phyloP scores from a whole-genome alignment of 2,888 invertebrate genomes.

The Ametastegia equiseti region DNA sequence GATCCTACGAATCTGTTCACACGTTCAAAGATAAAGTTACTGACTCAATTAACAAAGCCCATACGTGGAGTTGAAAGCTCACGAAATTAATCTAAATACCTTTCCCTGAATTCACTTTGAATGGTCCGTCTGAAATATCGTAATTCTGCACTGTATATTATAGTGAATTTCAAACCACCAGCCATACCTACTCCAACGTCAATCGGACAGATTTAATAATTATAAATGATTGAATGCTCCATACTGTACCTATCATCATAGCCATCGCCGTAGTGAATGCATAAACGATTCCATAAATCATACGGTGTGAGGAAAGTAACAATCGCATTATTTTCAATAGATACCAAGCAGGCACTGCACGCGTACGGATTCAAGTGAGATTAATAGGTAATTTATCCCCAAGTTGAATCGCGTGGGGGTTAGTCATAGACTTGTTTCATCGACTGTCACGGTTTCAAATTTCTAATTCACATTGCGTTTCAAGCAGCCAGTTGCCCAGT shows the following conservation, averaged over 20 bases:
- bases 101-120: neutral
- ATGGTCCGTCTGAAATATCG: neutral
- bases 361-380: neutral
- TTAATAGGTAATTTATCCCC: conserved; percentile 7
- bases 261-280: neutral
- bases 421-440: neutral
- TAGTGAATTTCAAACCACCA: conserved; percentile 1
- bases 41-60: conserved; percentile 22
- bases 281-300: conserved; percentile 23
- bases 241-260: conserved; percentile 8
- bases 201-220: conserved; percentile 27
- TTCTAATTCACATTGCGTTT: conserved; percentile 21
- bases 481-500: conserved; percentile 12
- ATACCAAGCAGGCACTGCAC: neutral
- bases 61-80: neutral
- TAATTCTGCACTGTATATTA: neutral
- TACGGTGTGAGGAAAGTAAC: conserved; percentile 6
- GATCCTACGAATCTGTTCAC: conserved; percentile 34
- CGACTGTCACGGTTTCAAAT: conserved; percentile 4
- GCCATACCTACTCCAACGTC: neutral
- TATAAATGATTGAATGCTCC: conserved; percentile 16
- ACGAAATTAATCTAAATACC: neutral
- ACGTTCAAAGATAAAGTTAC: neutral
- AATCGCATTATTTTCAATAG: neutral
- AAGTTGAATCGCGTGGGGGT: neutral